Percentiles rank a stretch among this genome's conserved stretches.
Conservation (phyloP, 2,113 vertebrate genomes). For the Albula glossodonta region DNA sequence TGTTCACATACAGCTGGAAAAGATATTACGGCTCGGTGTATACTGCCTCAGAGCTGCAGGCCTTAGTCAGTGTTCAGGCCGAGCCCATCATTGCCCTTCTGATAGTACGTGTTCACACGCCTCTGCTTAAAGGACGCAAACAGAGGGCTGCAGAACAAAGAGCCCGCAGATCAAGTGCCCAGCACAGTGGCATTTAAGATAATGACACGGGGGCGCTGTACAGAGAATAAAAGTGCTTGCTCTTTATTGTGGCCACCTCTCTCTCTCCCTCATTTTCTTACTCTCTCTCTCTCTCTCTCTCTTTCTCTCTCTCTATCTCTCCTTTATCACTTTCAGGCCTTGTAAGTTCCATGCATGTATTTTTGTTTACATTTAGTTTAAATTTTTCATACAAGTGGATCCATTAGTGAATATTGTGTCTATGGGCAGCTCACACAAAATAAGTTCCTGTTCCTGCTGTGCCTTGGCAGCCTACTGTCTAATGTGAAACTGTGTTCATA, state of each 20-base stretch:
- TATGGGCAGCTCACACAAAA: too few relatives aligned
- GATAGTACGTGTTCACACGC: background rate
- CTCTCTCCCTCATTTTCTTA: slow-evolving; percentile 15
- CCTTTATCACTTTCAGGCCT: background rate
- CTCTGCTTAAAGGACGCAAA: background rate
- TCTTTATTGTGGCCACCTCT: background rate
- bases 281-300: slow-evolving; percentile 39
- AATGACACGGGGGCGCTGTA: background rate
- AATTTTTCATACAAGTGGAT: too few relatives aligned
- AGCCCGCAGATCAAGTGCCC: background rate
- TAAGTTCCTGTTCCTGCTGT: too few relatives aligned
- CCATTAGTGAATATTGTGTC: too few relatives aligned
- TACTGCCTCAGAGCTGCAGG: background rate
- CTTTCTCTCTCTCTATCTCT: slow-evolving; percentile 32
- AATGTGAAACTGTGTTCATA: background rate
- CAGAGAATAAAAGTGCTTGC: background rate
- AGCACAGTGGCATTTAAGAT: slow-evolving; percentile 4
- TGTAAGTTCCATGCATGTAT: too few relatives aligned
- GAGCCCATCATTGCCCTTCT: background rate
- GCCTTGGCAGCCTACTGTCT: too few relatives aligned
- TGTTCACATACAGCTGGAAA: background rate
- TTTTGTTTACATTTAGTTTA: too few relatives aligned
- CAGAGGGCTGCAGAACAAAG: background rate
- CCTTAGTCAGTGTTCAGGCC: too few relatives aligned
- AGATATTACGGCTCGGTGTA: background rate